Base-by-base conservation (phyloP, 2,113 vertebrate genomes). In the Nesoenas mayeri region DNA sequence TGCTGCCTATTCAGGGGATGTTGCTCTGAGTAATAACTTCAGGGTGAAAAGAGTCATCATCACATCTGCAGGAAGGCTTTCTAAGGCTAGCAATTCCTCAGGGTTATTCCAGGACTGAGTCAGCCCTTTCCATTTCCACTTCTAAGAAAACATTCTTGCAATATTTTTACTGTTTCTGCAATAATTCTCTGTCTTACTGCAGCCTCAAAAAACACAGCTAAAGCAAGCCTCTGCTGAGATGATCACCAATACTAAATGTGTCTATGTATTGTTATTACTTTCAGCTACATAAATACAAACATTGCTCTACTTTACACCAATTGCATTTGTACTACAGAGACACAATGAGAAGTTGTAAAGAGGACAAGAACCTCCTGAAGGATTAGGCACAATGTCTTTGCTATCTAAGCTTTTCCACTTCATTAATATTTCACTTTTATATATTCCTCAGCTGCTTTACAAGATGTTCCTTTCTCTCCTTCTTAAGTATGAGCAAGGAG, bases 401-500 rank as follows among this genome's bases (percentile, higher is more conserved):
- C 93, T 88, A 85, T 80, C 84, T 79, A 57, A 95, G 97, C 94
- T 95, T 94, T 95, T 95, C 86, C 79, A 85, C 81, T 80, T 95
- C 94, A 96, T 97, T 97, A 97, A 97, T 97, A 96, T 97, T 97
- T 97, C 96, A 94, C 96, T 96, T 96, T 96, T 91, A 97, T 96
- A 97, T 94, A 97, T 95, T 94, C 92, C 79, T 95, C 87, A 79
- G 86, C 93, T 84, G 87, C 87, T 95, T 95, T 93, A 95, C 94
- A 95, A 79, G 79, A 62, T 96, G 96, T 84, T 96, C 75, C 65
- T 91, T 91, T 97, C 89, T 93, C 58, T 81, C 79, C 93, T 67
- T 95, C 93, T 93, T 96, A 97, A 96, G 80, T 31, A 78, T 3
- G n/a, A 93, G 82, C 91, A 93, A 82, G 31, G 91, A 85, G 70